Percentiles rank a stretch among this genome's conserved stretches.
Conservation (phyloP, 2,797 vertebrate species). For the Micrastur ruficollis region DNA sequence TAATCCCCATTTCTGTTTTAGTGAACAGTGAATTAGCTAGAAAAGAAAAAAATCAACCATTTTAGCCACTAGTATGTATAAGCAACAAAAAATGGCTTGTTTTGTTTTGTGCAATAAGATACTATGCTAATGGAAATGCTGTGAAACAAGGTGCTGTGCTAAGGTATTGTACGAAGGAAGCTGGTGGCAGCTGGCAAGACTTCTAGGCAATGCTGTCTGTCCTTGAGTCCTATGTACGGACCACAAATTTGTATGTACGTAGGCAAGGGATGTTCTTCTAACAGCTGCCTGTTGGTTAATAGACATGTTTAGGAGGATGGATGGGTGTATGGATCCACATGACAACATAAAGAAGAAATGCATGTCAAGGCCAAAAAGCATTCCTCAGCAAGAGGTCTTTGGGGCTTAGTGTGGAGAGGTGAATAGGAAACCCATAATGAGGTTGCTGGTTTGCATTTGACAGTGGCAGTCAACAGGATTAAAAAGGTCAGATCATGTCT, state of each 20-base stretch:
- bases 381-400: background rate
- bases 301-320: background rate
- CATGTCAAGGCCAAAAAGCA: background rate
- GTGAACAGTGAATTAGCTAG: background rate
- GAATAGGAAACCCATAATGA: background rate
- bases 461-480: background rate
- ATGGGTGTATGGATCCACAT: background rate
- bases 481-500: background rate
- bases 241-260: background rate
- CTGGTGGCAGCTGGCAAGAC: background rate
- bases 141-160: background rate
- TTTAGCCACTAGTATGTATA: background rate
- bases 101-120: background rate
- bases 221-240: background rate
- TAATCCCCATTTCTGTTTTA: background rate
- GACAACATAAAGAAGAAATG: background rate
- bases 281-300: background rate
- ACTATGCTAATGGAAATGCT: background rate
- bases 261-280: background rate
- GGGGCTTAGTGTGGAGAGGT: background rate
- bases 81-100: background rate
- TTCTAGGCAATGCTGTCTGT: background rate
- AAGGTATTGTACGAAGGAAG: background rate
- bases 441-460: background rate
- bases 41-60: background rate